Percentiles rank a stretch among this genome's conserved stretches.
These are phyloP conservation scores for Linyphia triangularis DNA, from an alignment of 2,888 invertebrate species.

Conservation along the genomic window DNA sequence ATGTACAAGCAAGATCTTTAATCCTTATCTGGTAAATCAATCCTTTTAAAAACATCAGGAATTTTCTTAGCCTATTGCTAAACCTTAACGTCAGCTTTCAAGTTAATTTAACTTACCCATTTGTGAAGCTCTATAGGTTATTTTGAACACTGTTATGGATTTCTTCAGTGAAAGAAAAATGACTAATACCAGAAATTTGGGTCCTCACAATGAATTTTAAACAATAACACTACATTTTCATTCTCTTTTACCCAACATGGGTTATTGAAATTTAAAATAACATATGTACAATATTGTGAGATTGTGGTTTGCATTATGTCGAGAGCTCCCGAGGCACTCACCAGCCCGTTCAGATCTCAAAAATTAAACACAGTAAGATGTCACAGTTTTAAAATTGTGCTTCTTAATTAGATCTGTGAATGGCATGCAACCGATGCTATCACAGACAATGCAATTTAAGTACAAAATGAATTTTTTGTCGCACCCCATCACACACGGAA, in stretches of 20 bases:
- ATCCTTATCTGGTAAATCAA: slow-evolving; percentile 52
- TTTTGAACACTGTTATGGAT: slow-evolving; percentile 48
- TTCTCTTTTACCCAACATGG: slow-evolving; percentile 41
- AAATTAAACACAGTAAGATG: slow-evolving; percentile 66
- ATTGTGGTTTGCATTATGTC: slow-evolving; percentile 33
- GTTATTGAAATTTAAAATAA: slow-evolving; percentile 56
- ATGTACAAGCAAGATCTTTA: slow-evolving; percentile 75
- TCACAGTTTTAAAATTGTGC: slow-evolving; percentile 72
- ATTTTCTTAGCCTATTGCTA: slow-evolving; percentile 31
- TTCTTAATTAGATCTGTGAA: slow-evolving; percentile 68
- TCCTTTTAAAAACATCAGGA: slow-evolving; percentile 52
- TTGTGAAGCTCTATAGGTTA: slow-evolving; percentile 63
- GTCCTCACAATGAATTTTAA: slow-evolving; percentile 38
- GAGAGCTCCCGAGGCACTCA: slow-evolving; percentile 66
- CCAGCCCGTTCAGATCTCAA: slow-evolving; percentile 65
- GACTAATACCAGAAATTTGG: slow-evolving; percentile 48
- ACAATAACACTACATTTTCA: slow-evolving; percentile 53
- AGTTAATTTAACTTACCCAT: slow-evolving; percentile 65
- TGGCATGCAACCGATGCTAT: slow-evolving; percentile 71
- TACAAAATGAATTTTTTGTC: slow-evolving; percentile 73
- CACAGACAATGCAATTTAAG: slow-evolving; percentile 75
- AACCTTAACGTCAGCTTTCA: slow-evolving; percentile 46
- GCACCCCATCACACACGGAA: slow-evolving; percentile 72
- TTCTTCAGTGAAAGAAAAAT: slow-evolving; percentile 58
- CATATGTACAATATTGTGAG: slow-evolving; percentile 70